These are phyloP conservation scores for Lutjanus campechanus DNA, from an alignment of 2,797 vertebrate species.

Conservation along the genomic window DNA sequence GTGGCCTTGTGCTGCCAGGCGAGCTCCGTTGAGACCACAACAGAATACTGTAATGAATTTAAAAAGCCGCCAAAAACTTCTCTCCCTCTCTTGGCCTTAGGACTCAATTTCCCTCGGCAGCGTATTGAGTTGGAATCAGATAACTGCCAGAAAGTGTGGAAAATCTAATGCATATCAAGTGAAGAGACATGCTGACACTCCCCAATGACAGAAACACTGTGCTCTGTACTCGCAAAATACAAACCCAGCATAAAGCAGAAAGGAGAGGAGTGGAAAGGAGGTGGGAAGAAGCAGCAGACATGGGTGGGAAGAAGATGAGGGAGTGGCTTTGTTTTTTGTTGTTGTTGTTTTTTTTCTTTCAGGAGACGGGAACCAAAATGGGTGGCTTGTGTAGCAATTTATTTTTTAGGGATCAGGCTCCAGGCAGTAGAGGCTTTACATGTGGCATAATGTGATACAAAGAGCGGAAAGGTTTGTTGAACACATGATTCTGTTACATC, in stretches of 20 bases:
- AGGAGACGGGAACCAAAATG: constrained; percentile 17
- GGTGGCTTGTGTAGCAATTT: constrained; percentile 18
- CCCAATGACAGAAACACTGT: constrained; percentile 66
- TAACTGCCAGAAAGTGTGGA: constrained; percentile 76
- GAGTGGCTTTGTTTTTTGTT: not conserved
- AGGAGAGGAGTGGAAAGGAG: constrained; percentile 31
- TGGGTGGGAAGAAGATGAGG: constrained; percentile 2
- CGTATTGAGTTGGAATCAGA: constrained; percentile 78
- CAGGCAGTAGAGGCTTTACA: not conserved
- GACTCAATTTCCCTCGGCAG: constrained; percentile 77
- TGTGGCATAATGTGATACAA: not conserved
- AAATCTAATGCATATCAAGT: constrained; percentile 83
- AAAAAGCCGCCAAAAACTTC: constrained; percentile 66
- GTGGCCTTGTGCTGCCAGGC: constrained; percentile 57
- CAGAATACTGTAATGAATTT: constrained; percentile 75
- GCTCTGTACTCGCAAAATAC: constrained; percentile 64
- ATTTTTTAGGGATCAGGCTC: constrained; percentile 6
- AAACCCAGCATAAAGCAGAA: constrained; percentile 64
- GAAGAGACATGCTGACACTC: constrained; percentile 78
- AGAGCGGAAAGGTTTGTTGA: not conserved
- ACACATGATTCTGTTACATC: not conserved
- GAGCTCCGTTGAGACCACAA: constrained; percentile 52
- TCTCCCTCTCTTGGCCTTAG: constrained; percentile 56
- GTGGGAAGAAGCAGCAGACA: not conserved
- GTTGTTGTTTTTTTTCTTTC: not conserved